Percentiles rank a stretch among this genome's conserved stretches.
Evolutionary conservation across 92 coral and sea anemone genomes (phyloP).

Genomic region (Palythoa caribaeorum): DNA sequence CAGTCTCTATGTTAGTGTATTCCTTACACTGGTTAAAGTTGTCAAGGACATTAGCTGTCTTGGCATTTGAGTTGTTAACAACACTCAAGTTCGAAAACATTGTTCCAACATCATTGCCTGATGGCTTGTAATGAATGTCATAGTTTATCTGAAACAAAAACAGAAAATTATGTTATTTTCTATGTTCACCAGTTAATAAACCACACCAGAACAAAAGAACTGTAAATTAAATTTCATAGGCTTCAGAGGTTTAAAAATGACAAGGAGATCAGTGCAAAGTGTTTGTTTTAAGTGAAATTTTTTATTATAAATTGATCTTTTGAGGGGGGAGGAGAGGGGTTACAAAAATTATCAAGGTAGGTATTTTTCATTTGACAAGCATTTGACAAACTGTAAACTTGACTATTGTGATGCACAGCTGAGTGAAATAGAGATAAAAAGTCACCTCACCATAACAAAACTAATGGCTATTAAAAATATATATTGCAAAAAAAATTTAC

Average conservation of each 20-base stretch:
- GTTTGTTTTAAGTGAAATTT: background rate
- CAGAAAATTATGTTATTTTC: background rate
- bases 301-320: background rate
- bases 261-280: background rate
- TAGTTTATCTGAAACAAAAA: conserved; percentile 49
- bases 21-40: conserved; percentile 78
- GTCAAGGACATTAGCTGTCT: conserved; percentile 75
- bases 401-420: background rate
- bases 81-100: conserved; percentile 76
- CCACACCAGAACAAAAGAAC: background rate
- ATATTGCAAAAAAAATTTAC: too few species aligned
- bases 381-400: background rate
- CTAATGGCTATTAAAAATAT: too few species aligned
- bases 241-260: background rate
- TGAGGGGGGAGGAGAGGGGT: background rate
- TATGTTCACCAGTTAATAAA: background rate
- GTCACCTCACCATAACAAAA: too few species aligned
- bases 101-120: conserved; percentile 60
- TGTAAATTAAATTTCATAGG: background rate
- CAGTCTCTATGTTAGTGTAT: conserved; percentile 65
- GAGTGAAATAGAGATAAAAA: background rate
- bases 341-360: background rate
- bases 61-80: conserved; percentile 69
- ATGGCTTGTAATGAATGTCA: conserved; percentile 57
- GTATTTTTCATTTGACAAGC: background rate